Conservation (phyloP, 23 tunicate species). For the Clavelina lepadiformis region DNA sequence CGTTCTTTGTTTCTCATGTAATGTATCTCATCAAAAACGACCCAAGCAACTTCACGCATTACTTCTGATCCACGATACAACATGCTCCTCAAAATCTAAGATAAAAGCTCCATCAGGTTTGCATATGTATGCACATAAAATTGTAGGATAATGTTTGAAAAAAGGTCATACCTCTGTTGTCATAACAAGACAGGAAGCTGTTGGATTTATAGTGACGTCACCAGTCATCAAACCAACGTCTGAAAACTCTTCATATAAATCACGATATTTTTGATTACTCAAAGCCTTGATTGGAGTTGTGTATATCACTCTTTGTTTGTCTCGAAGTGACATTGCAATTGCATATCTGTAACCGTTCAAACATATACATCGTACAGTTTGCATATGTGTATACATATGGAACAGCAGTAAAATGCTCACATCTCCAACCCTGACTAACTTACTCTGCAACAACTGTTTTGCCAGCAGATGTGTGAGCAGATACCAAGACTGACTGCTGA, state of each 20-base stretch:
- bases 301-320: conserved; percentile 93
- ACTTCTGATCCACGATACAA: conserved; percentile 91
- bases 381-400: neutral
- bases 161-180: conserved; percentile 72
- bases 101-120: neutral
- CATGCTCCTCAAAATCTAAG: conserved; percentile 82
- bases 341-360: conserved; percentile 43
- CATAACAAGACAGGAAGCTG: conserved; percentile 95
- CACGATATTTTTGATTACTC: conserved; percentile 89
- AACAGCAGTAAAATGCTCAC: neutral
- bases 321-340: conserved; percentile 78
- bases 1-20: conserved; percentile 96
- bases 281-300: conserved; percentile 96
- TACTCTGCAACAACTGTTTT: conserved; percentile 97
- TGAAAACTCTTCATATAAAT: conserved; percentile 75
- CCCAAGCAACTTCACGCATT: conserved; percentile 96
- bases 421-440: too few relatives aligned
- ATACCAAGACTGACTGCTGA: conserved; percentile 88
- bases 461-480: conserved; percentile 98
- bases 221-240: conserved; percentile 98
- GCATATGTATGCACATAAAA: neutral
- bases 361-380: neutral
- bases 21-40: conserved; percentile 94
- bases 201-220: conserved; percentile 92
- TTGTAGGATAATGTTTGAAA: neutral